Evolutionary conservation across 1,140 invertebrate genomes (phyloP), one percentile per base, ranked within the genome.

Genomic region (Cephus cinctus): DNA sequence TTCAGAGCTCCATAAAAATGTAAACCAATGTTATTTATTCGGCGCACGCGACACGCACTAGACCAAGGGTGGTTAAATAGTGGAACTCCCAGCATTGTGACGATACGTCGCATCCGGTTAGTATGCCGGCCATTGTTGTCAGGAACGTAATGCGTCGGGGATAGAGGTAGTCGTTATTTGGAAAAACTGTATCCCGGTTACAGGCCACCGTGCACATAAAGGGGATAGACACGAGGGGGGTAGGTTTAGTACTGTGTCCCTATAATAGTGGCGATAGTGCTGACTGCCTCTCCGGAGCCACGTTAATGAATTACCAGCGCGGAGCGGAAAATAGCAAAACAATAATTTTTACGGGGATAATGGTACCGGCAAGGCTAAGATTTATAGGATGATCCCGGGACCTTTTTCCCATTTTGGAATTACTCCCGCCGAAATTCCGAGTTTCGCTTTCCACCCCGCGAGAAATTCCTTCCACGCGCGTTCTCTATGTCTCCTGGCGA

Each of bases 21-120:
- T 63, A 63, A 65, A 67, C 39, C 55, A 44, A 27, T 32, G 57
- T 65, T 65, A 68, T 68, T 68, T 65, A 67, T 68, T 52, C 44
- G 57, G 30, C 53, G 55, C 57, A 53, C 52, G 31, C 36, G 43
- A n/a, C 32, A 50, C 53, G 47, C 49, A 38, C 25, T 27, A 11
- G n/a, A 36, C 34, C 8, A 36, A 36, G 34, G 34, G 34, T 18
- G 15, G 32, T 27, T 30, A 25, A 50, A 43, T 44, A 52, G 51
- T 38, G 39, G 40, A 45, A 30, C 56, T 47, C 43, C 48, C 59
- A 40, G 48, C 52, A 52, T 59, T 47, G 49, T 57, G 59, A 58
- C 53, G 61, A 30, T 43, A 41, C 43, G 52, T 50, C 32, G 42
- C 61, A 57, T 67, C 61, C 59, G 57, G 49, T 48, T 58, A 27